Base-by-base conservation (phyloP, 2,797 vertebrate species). In the Neomorphus geoffroyi region DNA sequence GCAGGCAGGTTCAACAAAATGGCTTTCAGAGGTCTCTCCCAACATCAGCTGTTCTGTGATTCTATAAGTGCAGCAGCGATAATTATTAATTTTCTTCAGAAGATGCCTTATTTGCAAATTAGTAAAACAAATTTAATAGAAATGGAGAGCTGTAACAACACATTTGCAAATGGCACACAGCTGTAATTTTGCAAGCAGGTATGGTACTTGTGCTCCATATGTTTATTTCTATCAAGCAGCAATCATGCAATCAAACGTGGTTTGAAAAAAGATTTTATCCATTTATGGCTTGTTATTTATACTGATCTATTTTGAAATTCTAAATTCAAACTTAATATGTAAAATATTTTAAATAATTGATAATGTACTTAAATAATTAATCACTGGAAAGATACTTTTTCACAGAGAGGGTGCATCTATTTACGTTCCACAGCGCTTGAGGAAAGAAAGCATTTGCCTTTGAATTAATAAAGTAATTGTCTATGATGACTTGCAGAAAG, bases 321-420 rank as follows among this genome's bases (percentile, higher is more conserved):
- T 94, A 90, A 91, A 79, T 74, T 71, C 75, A 90, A 91, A 30
- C 30, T 82, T 95, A 88, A 91, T 88, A 87, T 77, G 71, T 84
- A 92, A 94, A 79, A 37, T 90, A 82, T 90, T 91, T 94, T 96
- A 87, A 97, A 97, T 97, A 96, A 96, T 97, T 96, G 28, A 96
- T 94, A 84, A 71, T 21, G 28, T 51, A 46, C 57, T 79, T 97
- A 88, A 97, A 97, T 96, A 96, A 95, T 95, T 95, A 79, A 96
- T 95, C 79, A 78, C 43, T 90, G n/a, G 80, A 89, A 94, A 92
- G 62, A 90, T 75, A 61, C 18, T 88, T 90, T 93, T 87, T 92
- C 77, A 90, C 61, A 67, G 71, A 77, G 35, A 60, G 18, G 4
- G n/a, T 95, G 72, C 70, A 73, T 77, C 64, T 96, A 80, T 81